Evolutionary conservation across 2,797 vertebrate species (phyloP), one percentile per base, ranked within the genome.

Genomic region (Arnoldichthys spilopterus): DNA sequence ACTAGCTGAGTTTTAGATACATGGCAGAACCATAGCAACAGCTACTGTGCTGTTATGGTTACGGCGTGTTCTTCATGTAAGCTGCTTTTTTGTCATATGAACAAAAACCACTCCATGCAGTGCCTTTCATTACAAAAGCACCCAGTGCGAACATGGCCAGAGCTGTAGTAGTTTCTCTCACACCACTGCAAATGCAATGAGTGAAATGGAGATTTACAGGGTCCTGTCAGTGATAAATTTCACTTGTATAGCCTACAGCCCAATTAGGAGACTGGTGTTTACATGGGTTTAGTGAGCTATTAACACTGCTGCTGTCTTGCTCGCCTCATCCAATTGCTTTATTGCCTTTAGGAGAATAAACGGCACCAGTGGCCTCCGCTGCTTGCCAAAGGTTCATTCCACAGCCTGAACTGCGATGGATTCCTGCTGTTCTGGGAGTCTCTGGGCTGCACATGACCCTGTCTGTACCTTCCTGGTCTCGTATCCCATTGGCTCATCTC

Each of bases 191-290:
- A 45, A 30, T 15, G 34, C 15, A 4, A 51, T 51, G 30, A 61
- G 13, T 11, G 47, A 37, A 61, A 47, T 45, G n/a, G 28, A 76
- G 67, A 70, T 37, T 26, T 62, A n/a, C 16, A 61, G 40, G 12
- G 64, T 6, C n/a, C 70, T 53, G 51, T 69, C 12, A 28, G 43
- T 15, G 22, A 30, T 71, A 80, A 53, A 7, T 62, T 80, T 13
- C 34, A 51, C 79, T 4, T 16, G 20, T 26, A 11, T 32, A 51
- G 18, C 15, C 45, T 3, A 3, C 26, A 20, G 40, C 51, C 37
- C 22, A 77, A 53, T 71, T 62, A 71, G 32, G 9, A 49, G 18
- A 28, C 26, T 51, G 67, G 30, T 40, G 45, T 77, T 68, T 69
- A 59, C 43, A 9, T 28, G n/a, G 37, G 11, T 5, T 43, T 56